Percentiles rank a stretch among this genome's conserved stretches.
Conservation (phyloP, 2,888 invertebrate species). For the Xestia rhomboidea region DNA sequence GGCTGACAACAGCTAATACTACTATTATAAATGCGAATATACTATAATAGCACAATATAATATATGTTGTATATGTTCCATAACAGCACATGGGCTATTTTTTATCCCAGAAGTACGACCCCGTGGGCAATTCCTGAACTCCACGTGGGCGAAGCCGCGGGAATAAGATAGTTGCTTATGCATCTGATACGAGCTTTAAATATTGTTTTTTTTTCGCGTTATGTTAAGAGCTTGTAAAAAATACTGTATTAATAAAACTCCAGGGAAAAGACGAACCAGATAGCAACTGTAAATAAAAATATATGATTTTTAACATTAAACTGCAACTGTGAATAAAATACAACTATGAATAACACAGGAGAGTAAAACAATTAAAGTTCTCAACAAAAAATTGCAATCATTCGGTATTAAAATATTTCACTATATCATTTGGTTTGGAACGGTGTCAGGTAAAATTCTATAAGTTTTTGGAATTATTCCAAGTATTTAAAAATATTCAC, state of each 20-base stretch:
- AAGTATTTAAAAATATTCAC: slow-evolving; percentile 56
- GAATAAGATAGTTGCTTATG: not conserved
- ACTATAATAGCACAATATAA: too few relatives aligned
- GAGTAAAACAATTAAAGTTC: not conserved
- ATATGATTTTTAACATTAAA: not conserved
- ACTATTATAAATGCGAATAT: too few relatives aligned
- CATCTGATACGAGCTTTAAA: not conserved
- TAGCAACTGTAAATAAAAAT: not conserved
- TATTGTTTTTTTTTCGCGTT: not conserved
- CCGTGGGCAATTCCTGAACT: not conserved
- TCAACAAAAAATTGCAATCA: slow-evolving; percentile 21
- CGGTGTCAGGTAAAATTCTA: slow-evolving; percentile 41
- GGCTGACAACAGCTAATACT: too few relatives aligned
- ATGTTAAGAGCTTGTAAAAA: not conserved
- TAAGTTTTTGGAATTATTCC: slow-evolving; percentile 47
- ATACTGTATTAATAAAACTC: not conserved
- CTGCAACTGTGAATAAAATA: not conserved
- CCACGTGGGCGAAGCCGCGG: not conserved
- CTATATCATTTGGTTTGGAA: not conserved
- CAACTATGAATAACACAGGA: not conserved
- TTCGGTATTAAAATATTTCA: not conserved
- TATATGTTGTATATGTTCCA: too few relatives aligned
- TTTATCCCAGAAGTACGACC: not conserved
- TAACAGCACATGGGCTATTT: not conserved
- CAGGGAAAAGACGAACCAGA: not conserved